These are phyloP conservation scores for Pseudoatta argentina DNA, from an alignment of 1,140 invertebrate genomes.

Conservation along the genomic window DNA sequence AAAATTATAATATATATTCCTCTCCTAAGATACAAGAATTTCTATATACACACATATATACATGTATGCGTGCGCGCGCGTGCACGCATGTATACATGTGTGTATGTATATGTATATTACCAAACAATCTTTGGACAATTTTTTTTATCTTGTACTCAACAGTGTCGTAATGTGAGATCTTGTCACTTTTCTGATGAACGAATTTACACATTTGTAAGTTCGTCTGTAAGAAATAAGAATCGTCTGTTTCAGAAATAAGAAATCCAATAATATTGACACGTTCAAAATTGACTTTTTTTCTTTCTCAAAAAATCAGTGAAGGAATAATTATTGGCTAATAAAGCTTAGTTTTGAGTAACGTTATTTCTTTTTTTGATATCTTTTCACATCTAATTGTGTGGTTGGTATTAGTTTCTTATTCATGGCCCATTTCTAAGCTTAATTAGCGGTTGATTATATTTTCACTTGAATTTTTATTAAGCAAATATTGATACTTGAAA, in stretches of 20 bases:
- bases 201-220: constrained; percentile 47
- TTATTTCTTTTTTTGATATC: not conserved
- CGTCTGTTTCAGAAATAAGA: not conserved
- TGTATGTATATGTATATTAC: not conserved
- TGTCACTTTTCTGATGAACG: constrained; percentile 16
- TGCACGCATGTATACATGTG: not conserved
- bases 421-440: constrained; percentile 1
- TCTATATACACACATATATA: not conserved
- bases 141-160: constrained; percentile 55
- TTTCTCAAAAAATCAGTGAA: not conserved
- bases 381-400: not conserved
- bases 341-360: not conserved
- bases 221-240: not conserved
- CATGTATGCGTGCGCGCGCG: too few relatives aligned
- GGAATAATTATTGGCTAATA: constrained; percentile 15
- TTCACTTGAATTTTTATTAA: constrained; percentile 35
- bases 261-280: constrained; percentile 20
- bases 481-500: not conserved
- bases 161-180: constrained; percentile 36
- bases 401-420: not conserved
- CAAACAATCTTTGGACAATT: constrained; percentile 38
- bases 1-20: constrained; percentile 64
- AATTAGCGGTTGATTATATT: constrained; percentile 20
- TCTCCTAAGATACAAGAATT: constrained; percentile 19
- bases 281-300: constrained; percentile 24